Percentiles rank a stretch among this genome's conserved stretches.
Evolutionary conservation across 2,113 vertebrate species (phyloP).

Genomic region (Hippotragus niger): DNA sequence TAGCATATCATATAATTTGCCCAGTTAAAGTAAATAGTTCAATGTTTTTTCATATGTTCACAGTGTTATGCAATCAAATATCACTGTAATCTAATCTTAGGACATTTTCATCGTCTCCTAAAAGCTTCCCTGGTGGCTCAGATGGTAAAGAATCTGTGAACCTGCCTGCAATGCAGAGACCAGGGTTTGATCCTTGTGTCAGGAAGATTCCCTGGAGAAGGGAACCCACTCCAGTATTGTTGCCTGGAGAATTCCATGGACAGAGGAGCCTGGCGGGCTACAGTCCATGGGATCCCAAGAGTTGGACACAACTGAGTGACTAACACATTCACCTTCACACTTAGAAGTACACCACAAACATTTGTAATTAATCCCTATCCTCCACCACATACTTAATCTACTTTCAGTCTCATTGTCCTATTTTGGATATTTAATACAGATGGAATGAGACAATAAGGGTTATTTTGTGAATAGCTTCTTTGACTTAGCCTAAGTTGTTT

Average conservation of each 20-base stretch:
- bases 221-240: not conserved
- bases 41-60: not conserved
- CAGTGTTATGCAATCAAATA: not conserved
- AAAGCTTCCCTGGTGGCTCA: not conserved
- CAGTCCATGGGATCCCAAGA: not conserved
- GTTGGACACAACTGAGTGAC: not conserved
- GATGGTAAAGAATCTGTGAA: not conserved
- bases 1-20: not conserved
- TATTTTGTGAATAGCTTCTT: not conserved
- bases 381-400: not conserved
- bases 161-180: fast-evolving
- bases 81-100: not conserved
- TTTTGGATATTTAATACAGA: not conserved
- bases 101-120: not conserved
- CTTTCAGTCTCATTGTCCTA: not conserved
- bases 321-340: not conserved
- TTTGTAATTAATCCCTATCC: not conserved
- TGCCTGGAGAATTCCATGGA: not conserved
- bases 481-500: not conserved
- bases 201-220: not conserved
- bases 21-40: not conserved
- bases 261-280: not conserved
- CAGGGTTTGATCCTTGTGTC: not conserved
- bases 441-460: not conserved
- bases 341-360: not conserved